A percentile compares a stretch with the other conserved stretches of the same genome.
Evolutionary conservation across 2,113 vertebrate species (phyloP).

Genomic region (Otolemur garnettii): DNA sequence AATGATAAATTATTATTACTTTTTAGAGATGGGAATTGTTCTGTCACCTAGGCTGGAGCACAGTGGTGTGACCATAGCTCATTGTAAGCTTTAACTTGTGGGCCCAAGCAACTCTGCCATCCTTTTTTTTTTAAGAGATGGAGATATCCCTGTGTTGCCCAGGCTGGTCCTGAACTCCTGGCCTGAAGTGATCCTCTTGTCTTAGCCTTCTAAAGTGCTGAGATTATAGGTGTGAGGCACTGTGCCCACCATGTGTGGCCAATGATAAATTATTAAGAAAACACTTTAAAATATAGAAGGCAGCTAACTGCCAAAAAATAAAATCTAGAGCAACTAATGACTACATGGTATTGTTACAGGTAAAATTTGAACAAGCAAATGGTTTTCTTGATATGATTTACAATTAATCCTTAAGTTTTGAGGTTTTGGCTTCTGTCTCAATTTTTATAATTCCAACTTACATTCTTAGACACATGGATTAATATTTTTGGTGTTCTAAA

Average conservation of each 20-base stretch:
- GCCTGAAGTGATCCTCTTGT: too few relatives aligned
- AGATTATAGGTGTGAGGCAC: too few relatives aligned
- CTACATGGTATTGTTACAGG: not conserved
- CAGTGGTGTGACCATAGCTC: too few relatives aligned
- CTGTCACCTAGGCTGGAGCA: too few relatives aligned
- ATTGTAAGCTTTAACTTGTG: too few relatives aligned
- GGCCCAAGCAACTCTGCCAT: too few relatives aligned
- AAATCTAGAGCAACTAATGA: constrained; percentile 8
- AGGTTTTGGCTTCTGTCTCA: not conserved
- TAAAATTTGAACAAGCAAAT: constrained; percentile 26
- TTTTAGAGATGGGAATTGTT: too few relatives aligned
- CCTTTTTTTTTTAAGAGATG: too few relatives aligned
- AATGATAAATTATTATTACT: not conserved
- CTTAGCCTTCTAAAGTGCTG: too few relatives aligned
- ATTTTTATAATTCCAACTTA: not conserved
- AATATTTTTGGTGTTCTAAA: not conserved
- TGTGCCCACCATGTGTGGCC: too few relatives aligned
- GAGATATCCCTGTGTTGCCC: too few relatives aligned
- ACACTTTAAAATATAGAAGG: not conserved
- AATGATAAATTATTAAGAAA: constrained; percentile 14
- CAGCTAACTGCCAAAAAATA: not conserved
- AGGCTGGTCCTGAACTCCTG: too few relatives aligned
- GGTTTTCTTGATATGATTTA: not conserved
- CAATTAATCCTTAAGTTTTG: constrained; percentile 6
- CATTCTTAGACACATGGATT: not conserved